Base-by-base conservation (phyloP, 2,113 vertebrate species). In the Morone saxatilis region DNA sequence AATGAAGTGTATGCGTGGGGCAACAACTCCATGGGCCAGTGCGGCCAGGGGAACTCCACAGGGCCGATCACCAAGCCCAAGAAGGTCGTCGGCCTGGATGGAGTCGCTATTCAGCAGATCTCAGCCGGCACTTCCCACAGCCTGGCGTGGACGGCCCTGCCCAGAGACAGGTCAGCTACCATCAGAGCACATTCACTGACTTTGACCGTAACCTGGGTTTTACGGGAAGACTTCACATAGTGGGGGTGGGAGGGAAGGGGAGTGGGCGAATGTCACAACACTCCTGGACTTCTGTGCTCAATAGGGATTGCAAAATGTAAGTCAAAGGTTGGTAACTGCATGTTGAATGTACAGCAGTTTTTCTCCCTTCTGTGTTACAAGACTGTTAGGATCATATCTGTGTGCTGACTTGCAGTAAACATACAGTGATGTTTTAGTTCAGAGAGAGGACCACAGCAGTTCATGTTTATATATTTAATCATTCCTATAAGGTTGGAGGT, bases 1-100 rank as follows among this genome's bases (percentile, higher is more conserved):
- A 99, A 99, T 69, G 98, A 99, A 93, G 98, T 99, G 25, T 99
- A 99, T 67, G 98, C 98, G 0, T 99, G 98, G 98, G 98, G 98
- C 47, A 99, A 99, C 94, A 99, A 99, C 92, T 99, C 98, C 57
- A 99, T 99, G 98, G 98, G 98, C 0, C 98, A 99, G 67, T 99
- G 98, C 84, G 98, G 98, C 17, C 98, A 99, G 93, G 98, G 98
- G 11, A 99, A 99, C 90, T 98, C 98, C 54, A 99, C 98, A 0
- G 98, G 98, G 25, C 98, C 98, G 13, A 97, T 99, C 94, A 99
- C 98, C 74, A 99, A 99, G 88, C 98, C 98, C 76, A 99, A 98
- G 95, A 99, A 99, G 95, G 98, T 99, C 1, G 98, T 97, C 19
- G 97, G 98, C 77, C 93, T 99, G 93, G 98, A 99, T 57, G 98